A percentile compares a stretch with the other conserved stretches of the same genome.
Conservation (phyloP, 1,140 invertebrate genomes). For the Parapsyche elsis region DNA sequence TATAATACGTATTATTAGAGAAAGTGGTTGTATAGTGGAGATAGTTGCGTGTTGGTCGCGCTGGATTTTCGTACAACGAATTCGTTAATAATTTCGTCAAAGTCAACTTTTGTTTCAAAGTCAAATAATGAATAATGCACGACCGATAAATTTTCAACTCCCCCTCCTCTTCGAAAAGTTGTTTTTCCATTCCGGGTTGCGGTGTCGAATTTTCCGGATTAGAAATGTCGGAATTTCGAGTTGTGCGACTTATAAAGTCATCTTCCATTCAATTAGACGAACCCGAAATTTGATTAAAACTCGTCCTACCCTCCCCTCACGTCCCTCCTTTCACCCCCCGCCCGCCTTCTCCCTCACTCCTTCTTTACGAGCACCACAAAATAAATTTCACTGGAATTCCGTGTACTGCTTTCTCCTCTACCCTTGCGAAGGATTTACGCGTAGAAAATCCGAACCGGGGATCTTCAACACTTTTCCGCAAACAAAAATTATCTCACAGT, state of each 20-base stretch:
- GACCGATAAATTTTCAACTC: neutral
- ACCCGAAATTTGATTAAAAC: constrained; percentile 43
- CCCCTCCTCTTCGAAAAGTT: neutral
- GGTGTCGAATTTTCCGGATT: neutral
- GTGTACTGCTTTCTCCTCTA: constrained; percentile 8
- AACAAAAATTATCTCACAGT: too few relatives aligned
- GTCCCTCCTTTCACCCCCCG: neutral
- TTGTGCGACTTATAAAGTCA: constrained; percentile 37
- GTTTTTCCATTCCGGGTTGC: neutral
- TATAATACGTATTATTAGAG: too few relatives aligned
- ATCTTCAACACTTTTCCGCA: constrained; percentile 5
- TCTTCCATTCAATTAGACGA: constrained; percentile 45
- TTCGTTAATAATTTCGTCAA: constrained; percentile 10
- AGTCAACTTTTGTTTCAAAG: constrained; percentile 7
- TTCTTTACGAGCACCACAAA: constrained; percentile 15
- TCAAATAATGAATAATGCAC: neutral
- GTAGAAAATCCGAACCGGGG: constrained; percentile 22
- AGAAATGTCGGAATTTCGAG: neutral
- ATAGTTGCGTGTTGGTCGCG: too few relatives aligned
- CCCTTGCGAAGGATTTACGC: constrained; percentile 30
- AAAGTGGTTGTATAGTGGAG: too few relatives aligned
- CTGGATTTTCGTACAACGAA: too few relatives aligned
- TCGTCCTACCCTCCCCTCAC: constrained; percentile 31
- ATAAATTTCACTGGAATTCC: constrained; percentile 41
- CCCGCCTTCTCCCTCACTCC: too few relatives aligned